Base-by-base conservation (phyloP, 2,888 invertebrate species). In the Thereva nobilitata region DNA sequence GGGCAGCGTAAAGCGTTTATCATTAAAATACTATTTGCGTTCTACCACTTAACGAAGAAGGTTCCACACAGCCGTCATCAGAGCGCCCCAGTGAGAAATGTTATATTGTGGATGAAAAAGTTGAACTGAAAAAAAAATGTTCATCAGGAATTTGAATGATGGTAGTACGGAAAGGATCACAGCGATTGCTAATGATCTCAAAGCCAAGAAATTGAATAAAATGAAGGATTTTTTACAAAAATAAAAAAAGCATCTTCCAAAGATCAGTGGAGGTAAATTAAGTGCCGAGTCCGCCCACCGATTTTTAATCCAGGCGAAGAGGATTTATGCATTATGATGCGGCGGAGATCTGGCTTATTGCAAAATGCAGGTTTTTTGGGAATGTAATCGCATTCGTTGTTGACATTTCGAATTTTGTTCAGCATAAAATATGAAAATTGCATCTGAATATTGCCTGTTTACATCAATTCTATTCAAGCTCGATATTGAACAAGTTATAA, bases 1-100 rank as follows among this genome's bases (percentile, higher is more conserved):
- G 34, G 23, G 50, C 12, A 37, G 44, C 56, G 66, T 66, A 49
- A 50, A 66, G 49, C 66, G 56, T 66, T 66, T 66, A 66, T 66
- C 66, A 66, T 57, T 56, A 56, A 57, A 66, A 52, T 56, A 66
- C 66, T 66, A 66, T 66, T 59, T 66, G 57, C 66, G 44, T 66
- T 66, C 50, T 66, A 65, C 61, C 61, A 49, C 49, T 56, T 49
- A 55, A 40, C 65, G 53, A 4, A n/a, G 52, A 23, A 54, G 45
- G 7, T 53, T 37, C 38, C 23, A 23, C 23, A 23, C 23, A 38
- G 37, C 54, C 54, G 42, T 45, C 54, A 53, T 37, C 52, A 37
- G 41, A 34, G 50, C 23, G 41, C 40, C 52, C 23, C 42, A 52
- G 12, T 41, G 45, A 41, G 64, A 52, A 35, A 38, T 4, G 37